Evolutionary conservation across 2,113 vertebrate genomes (phyloP).

Genomic region (Coturnix japonica): DNA sequence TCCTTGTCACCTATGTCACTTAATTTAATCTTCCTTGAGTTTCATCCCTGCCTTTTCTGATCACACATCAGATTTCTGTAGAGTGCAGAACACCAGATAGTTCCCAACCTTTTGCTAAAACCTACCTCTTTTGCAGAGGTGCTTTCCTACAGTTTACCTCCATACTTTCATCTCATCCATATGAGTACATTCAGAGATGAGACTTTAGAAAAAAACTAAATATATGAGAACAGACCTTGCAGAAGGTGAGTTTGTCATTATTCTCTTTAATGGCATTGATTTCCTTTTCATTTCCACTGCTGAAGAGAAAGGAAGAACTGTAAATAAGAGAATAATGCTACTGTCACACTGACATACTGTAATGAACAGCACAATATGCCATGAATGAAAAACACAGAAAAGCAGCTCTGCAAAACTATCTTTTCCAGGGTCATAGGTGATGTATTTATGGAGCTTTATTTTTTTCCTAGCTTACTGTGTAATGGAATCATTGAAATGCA

Average conservation of each 20-base stretch:
- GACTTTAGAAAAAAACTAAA: constrained; percentile 16
- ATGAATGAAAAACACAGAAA: constrained; percentile 56
- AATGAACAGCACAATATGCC: constrained; percentile 39
- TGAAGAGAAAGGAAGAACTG: constrained; percentile 61
- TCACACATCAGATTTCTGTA: neutral
- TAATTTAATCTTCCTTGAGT: neutral
- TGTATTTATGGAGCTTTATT: neutral
- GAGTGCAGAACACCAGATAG: neutral
- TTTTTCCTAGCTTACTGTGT: neutral
- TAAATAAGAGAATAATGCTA: constrained; percentile 75
- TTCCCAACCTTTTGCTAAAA: neutral
- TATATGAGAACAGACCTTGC: constrained; percentile 43
- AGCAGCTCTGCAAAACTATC: constrained; percentile 21
- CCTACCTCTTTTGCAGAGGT: neutral
- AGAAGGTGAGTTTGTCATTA: constrained; percentile 65
- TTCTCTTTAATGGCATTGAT: constrained; percentile 74
- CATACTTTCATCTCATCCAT: neutral
- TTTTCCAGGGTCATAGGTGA: constrained; percentile 15
- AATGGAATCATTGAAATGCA: neutral
- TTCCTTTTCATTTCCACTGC: constrained; percentile 70
- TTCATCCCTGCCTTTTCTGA: constrained; percentile 1
- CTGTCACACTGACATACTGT: constrained; percentile 59
- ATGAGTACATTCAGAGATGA: constrained; percentile 3
- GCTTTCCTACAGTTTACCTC: neutral
- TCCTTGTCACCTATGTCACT: neutral